Evolutionary conservation across 2,888 invertebrate genomes (phyloP).

Genomic region (Ypsolopha scabrella): DNA sequence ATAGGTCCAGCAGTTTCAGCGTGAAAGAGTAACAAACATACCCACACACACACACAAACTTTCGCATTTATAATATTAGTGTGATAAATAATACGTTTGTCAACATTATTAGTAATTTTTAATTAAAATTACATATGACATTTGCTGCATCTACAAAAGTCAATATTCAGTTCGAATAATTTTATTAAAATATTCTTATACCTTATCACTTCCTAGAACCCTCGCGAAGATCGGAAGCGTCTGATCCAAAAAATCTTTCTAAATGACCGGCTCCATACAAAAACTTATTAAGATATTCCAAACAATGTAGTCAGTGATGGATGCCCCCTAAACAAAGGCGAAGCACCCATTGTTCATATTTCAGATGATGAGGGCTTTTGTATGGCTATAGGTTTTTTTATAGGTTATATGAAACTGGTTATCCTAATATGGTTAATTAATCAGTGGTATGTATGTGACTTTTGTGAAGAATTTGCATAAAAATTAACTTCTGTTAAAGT

Average conservation of each 20-base stretch:
- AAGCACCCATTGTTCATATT: slow-evolving; percentile 38
- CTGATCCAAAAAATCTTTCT: slow-evolving; percentile 48
- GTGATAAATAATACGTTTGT: too few relatives aligned
- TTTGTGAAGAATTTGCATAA: slow-evolving; percentile 17
- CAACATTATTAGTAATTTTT: too few relatives aligned
- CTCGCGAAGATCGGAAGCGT: slow-evolving; percentile 27
- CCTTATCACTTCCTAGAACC: slow-evolving; percentile 14
- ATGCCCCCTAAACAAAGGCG: slow-evolving; percentile 56
- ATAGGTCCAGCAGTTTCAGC: too few relatives aligned
- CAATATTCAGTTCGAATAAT: slow-evolving; percentile 5
- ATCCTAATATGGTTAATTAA: slow-evolving; percentile 52
- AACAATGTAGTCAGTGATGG: slow-evolving; percentile 58
- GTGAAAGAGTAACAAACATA: too few relatives aligned
- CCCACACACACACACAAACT: too few relatives aligned
- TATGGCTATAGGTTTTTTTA: slow-evolving; percentile 29
- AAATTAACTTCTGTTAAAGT: slow-evolving; percentile 18
- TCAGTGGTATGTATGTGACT: slow-evolving; percentile 35
- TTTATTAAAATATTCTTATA: slow-evolving; percentile 36
- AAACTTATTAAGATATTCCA: slow-evolving; percentile 66
- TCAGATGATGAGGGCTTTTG: slow-evolving; percentile 30
- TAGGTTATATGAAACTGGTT: slow-evolving; percentile 57
- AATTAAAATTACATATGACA: too few relatives aligned
- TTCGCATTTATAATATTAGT: too few relatives aligned
- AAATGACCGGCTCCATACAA: slow-evolving; percentile 61
- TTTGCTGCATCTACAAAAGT: too few relatives aligned